Percentiles rank a stretch among this genome's conserved stretches.
These are phyloP conservation scores for Nematopogon swammerdamellus DNA, from an alignment of 2,888 invertebrate species.

Conservation along the genomic window DNA sequence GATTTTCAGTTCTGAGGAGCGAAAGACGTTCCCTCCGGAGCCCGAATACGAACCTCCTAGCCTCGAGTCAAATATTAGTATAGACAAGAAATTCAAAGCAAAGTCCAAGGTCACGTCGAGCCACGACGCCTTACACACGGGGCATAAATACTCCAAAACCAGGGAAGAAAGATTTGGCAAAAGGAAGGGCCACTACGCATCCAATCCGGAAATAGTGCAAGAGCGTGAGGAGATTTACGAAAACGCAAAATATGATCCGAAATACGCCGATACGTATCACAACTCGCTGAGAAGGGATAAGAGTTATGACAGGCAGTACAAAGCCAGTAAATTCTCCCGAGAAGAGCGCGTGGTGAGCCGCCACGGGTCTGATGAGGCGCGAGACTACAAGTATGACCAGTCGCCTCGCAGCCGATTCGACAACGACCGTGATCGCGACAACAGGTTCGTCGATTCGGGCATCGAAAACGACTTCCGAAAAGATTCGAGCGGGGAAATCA, in stretches of 20 bases:
- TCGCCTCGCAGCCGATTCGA: conserved; percentile 41
- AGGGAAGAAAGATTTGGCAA: conserved; percentile 43
- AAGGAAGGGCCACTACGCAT: conserved; percentile 55
- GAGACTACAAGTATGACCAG: conserved; percentile 36
- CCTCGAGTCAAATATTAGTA: conserved; percentile 54
- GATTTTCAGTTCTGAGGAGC: conserved; percentile 24
- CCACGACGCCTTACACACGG: conserved; percentile 41
- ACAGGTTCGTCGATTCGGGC: conserved; percentile 71
- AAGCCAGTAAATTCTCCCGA: conserved; percentile 18
- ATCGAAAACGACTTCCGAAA: conserved; percentile 78
- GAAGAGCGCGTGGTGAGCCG: conserved; percentile 33
- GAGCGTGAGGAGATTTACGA: conserved; percentile 47
- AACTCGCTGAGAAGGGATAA: conserved; percentile 61
- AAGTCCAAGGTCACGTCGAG: conserved; percentile 43
- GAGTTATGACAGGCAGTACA: conserved; percentile 39
- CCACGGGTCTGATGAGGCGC: conserved; percentile 48
- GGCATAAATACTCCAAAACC: conserved; percentile 37
- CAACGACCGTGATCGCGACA: conserved; percentile 51
- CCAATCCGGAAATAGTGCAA: conserved; percentile 60
- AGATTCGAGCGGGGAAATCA: conserved; percentile 61
- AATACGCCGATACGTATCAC: conserved; percentile 50
- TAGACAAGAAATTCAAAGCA: conserved; percentile 47
- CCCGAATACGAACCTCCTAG: conserved; percentile 65
- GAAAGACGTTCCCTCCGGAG: conserved; percentile 43
- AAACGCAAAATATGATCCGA: conserved; percentile 35